Base-by-base conservation (phyloP, 2,888 invertebrate species). In the Caradrina clavipalpis region DNA sequence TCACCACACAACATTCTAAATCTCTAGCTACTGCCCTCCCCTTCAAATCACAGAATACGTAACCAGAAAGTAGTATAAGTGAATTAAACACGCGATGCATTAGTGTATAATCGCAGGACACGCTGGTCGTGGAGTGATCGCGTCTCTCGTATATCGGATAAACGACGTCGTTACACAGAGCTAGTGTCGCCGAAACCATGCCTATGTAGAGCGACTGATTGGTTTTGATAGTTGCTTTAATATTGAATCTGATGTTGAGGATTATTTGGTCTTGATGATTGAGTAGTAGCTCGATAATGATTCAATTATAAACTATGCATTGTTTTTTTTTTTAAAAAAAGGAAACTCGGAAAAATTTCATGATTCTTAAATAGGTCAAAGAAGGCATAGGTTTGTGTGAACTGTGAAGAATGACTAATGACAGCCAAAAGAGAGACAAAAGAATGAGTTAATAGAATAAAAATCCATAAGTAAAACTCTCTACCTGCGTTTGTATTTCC, bases 91-190 rank as follows among this genome's bases (percentile, higher is more conserved):
- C 89, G 87, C 86, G 86, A 87, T 87, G 90, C 90, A 92, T 93
- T 92, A 91, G 89, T 83, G 92, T 87, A 88, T 90, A 92, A 91
- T 90, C 89, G 90, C 69, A 80, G 85, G 81, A 90, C 91, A 91
- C 85, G 90, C 86, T 85, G 90, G 89, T 45, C 5, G 45, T 45
- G 17, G 85, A 84, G 85, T 87, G 86, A 87, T 88, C 89, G 89
- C 85, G 89, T 83, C 86, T 84, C 87, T 87, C 88, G 91, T 92
- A 92, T 91, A 92, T 94, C 88, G 90, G 87, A 85, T 83, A 84
- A 94, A 93, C 91, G 93, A 92, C 92, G 93, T 90, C 86, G 91
- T 94, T 93, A 91, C 82, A 89, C 88, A 86, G 88, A 88, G 88
- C 86, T 89, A 87, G 90, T 89, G 89, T 89, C 90, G 88, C 91